phyloP scores from a whole-genome alignment of 2,888 invertebrate species.

The Sinotaia quadrata region DNA sequence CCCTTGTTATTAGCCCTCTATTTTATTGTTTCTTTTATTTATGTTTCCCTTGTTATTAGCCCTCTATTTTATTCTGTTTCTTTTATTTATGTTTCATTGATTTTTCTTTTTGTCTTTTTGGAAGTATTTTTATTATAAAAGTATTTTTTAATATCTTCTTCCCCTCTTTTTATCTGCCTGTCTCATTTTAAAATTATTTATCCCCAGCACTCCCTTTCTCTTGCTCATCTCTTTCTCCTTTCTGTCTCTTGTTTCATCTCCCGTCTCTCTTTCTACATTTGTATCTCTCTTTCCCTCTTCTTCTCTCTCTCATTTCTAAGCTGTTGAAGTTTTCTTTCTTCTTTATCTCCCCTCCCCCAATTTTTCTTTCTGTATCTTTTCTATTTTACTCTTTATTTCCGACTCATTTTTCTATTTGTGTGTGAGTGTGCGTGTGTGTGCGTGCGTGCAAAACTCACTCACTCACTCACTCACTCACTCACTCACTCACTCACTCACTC shows the following conservation, averaged over 20 bases:
- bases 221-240: not conserved
- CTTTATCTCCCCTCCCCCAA: not conserved
- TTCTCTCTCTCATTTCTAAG: not conserved
- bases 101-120: too few relatives aligned
- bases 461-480: not conserved
- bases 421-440: not conserved
- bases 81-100: too few relatives aligned
- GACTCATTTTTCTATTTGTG: not conserved
- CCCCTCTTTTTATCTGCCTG: not conserved
- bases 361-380: not conserved
- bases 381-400: not conserved
- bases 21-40: not conserved
- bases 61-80: too few relatives aligned
- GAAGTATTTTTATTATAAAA: too few relatives aligned
- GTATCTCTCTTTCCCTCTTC: conserved; percentile 9
- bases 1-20: not conserved
- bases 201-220: too few relatives aligned
- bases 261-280: conserved; percentile 5
- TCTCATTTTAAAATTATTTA: not conserved
- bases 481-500: not conserved
- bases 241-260: not conserved
- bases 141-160: too few relatives aligned
- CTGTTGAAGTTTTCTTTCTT: too few relatives aligned
- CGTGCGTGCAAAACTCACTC: not conserved
- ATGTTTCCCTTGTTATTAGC: too few relatives aligned